Evolutionary conservation across 1,140 invertebrate genomes (phyloP), one percentile per base, ranked within the genome.

Genomic region (Amyelois transitella): DNA sequence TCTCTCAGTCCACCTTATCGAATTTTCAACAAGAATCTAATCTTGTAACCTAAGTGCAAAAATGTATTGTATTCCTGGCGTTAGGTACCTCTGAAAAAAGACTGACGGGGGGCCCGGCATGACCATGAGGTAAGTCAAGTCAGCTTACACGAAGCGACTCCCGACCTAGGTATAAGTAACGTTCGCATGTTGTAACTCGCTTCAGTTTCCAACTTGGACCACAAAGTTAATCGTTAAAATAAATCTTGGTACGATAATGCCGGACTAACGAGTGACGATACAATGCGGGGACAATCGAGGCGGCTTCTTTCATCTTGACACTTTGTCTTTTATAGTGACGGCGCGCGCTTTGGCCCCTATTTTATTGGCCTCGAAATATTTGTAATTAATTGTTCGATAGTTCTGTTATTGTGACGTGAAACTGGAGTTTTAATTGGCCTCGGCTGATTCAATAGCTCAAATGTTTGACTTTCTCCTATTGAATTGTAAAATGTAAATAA

Each of bases 291-390:
- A 86, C 82, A 83, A 84, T 81, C 81, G 77, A 54, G 62, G 75
- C 77, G 81, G 81, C 43, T 38, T 62, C 79, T 86, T 86, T 86
- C 77, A 86, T 86, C 79, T 79, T 77, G 79, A 84, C 83, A 86
- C 83, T 80, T 83, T 83, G 81, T 86, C 79, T 77, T 54, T 55
- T 68, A 66, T 48, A 76, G 59, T 71, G 64, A 60, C 55, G 69
- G 50, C 68, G 58, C 48, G 64, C 49, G 62, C 22, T 71, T 44
- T 69, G 71, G 69, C 53, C 59, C 53, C 43, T 24, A 17, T 53
- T 60, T 64, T 60, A 64, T 64, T 57, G 53, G 32, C 8, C 28
- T 18, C 7, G 17, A 56, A 50, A 58, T 65, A 56, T 58, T 61
- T 38, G 59, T 62, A 65, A 61, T 61, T 65, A 58, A 49, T 58